Base-by-base conservation (phyloP, 2,113 vertebrate species). In the Piprites chloris region DNA sequence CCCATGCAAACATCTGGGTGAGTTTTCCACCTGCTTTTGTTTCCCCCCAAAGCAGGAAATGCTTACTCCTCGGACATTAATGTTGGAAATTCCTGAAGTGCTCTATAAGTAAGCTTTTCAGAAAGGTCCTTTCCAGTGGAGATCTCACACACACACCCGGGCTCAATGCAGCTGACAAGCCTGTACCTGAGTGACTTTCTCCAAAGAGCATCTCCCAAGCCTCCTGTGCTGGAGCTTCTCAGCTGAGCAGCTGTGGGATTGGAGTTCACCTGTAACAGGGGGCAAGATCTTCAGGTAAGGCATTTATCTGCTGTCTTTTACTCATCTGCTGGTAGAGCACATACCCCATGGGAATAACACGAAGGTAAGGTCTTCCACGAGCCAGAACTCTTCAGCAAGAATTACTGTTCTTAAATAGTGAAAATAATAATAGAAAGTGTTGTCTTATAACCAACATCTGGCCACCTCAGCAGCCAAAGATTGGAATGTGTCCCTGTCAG, bases 261-360 rank as follows among this genome's bases (percentile, higher is more conserved):
- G 2, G 14, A 8, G 30, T 27, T 62, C 3, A 1, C 3, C 0
- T 6, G 24, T 8, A n/a, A 42, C 1, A 1, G 33, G 20, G 59
- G 24, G 30, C 6, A 50, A 16, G 55, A 86, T 37, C 35, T 69
- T 50, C 69, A 63, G 47, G 81, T 55, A 71, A 41, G 66, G 13
- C 14, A 5, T 68, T 44, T 14, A 10, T 28, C 49, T 82, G 47
- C 35, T 62, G 15, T 42, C 20, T 50, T 62, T 55, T 37, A 46
- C 33, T 61, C 7, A 15, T 39, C 39, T 65, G 22, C 67, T 55
- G 24, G 22, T 28, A 32, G 33, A 1, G 0, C 13, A 9, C 4
- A 1, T 27, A 53, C 9, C 9, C 35, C 56, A 24, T 11, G 0
- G 5, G 28, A 41, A 20, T 35, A 42, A 44, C 0, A 1, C 4